Conservation (phyloP, 2,888 invertebrate species). For the Deilephila porcellus region DNA sequence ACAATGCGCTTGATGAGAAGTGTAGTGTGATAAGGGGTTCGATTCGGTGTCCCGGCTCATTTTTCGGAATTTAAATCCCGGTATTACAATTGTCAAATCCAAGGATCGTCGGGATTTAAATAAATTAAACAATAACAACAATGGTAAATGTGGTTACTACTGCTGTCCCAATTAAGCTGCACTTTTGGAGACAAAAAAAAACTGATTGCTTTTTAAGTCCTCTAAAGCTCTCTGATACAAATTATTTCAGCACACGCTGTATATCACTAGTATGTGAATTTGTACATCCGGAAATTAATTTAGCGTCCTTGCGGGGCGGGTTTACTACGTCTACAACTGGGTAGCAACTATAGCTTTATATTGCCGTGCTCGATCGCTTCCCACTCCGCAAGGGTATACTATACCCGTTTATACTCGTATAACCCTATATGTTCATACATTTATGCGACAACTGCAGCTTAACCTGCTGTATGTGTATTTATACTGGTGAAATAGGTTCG, state of each 20-base stretch:
- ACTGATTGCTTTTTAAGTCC: no score
- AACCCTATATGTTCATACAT: neutral
- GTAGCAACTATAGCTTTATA: neutral
- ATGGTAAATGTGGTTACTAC: no score
- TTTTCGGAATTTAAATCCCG: no score
- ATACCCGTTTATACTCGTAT: neutral
- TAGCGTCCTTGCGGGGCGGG: conserved; percentile 19
- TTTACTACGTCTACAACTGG: neutral
- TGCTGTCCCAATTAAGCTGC: no score
- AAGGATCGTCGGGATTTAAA: no score
- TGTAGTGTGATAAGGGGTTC: no score
- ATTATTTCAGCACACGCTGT: neutral
- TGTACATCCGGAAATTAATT: conserved; percentile 26
- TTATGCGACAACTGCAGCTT: neutral
- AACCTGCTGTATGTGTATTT: neutral
- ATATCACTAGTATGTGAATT: conserved; percentile 4
- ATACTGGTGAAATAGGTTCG: no score
- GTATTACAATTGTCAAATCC: no score
- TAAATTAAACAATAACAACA: no score
- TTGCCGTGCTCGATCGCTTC: neutral
- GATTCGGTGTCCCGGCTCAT: no score
- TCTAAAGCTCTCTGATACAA: neutral
- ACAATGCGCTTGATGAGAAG: no score
- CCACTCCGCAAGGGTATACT: neutral
- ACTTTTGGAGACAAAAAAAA: no score